phyloP scores from a whole-genome alignment of 2,888 invertebrate genomes.

The Phorcus lineatus region DNA sequence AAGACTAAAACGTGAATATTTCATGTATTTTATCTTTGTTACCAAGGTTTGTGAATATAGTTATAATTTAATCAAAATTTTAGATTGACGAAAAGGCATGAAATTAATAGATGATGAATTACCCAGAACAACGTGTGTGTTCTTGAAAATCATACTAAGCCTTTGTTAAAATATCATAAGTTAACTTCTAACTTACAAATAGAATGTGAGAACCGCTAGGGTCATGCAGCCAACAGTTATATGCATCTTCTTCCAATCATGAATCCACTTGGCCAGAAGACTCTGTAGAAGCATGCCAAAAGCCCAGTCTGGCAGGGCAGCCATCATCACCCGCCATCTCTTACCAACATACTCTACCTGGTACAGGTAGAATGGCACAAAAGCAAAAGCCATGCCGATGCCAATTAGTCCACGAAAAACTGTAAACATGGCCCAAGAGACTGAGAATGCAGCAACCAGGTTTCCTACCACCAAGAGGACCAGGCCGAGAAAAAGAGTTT shows the following conservation, averaged over 20 bases:
- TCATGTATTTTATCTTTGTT: too few species aligned
- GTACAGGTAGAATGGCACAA: constrained; percentile 28
- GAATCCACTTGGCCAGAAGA: constrained; percentile 19
- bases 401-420: constrained; percentile 26
- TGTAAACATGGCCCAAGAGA: constrained; percentile 34
- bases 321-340: constrained; percentile 28
- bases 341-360: constrained; percentile 30
- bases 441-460: constrained; percentile 22
- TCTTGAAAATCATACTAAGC: neutral
- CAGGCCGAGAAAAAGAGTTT: constrained; percentile 9
- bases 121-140: too few species aligned
- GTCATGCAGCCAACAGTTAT: neutral
- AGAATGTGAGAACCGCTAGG: constrained; percentile 16
- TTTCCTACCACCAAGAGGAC: constrained; percentile 2
- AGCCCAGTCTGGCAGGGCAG: constrained; percentile 31
- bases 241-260: constrained; percentile 30
- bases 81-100: too few species aligned
- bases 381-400: constrained; percentile 23
- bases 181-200: constrained; percentile 28
- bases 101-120: too few species aligned
- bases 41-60: too few species aligned
- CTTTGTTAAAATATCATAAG: neutral
- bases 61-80: too few species aligned
- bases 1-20: neutral
- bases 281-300: constrained; percentile 12